Evolutionary conservation across 2,797 vertebrate genomes (phyloP).

Genomic region (Syngnathus rostellatus): DNA sequence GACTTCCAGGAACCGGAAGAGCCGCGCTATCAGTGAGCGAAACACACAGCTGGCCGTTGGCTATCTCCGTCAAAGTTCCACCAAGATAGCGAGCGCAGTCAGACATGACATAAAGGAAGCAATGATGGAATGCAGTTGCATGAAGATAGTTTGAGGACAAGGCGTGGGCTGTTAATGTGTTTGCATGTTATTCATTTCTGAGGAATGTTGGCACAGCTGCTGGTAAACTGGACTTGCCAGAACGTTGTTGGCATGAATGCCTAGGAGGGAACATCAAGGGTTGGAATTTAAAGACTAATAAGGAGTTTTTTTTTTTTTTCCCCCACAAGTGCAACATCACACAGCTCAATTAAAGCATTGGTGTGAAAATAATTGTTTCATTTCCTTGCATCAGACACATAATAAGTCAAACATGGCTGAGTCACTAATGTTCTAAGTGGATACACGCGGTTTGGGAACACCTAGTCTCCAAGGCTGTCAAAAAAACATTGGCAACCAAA

Average conservation of each 20-base stretch:
- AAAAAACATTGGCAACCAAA: slow-evolving; percentile 10
- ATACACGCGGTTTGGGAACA: not conserved
- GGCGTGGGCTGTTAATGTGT: slow-evolving; percentile 45
- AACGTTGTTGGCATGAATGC: not conserved
- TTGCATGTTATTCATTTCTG: slow-evolving; percentile 62
- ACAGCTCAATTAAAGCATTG: no score
- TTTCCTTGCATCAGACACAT: not conserved
- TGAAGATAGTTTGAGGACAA: slow-evolving; percentile 9
- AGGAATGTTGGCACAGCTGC: slow-evolving; percentile 55
- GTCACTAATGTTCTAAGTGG: not conserved
- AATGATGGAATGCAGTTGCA: not conserved
- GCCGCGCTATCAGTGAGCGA: not conserved
- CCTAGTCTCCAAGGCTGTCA: slow-evolving; percentile 1
- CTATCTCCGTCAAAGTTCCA: not conserved
- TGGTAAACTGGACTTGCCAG: slow-evolving; percentile 8
- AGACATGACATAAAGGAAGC: not conserved
- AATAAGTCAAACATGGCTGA: slow-evolving; percentile 3
- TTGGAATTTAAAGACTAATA: not conserved
- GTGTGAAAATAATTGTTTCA: not conserved
- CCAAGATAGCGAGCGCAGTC: not conserved
- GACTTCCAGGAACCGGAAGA: not conserved
- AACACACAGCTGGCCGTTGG: not conserved
- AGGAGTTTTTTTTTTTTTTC: not conserved
- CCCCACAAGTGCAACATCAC: not conserved
- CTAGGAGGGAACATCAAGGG: not conserved